phyloP scores from a whole-genome alignment of 2,797 vertebrate genomes.

The Tangara arthus region DNA sequence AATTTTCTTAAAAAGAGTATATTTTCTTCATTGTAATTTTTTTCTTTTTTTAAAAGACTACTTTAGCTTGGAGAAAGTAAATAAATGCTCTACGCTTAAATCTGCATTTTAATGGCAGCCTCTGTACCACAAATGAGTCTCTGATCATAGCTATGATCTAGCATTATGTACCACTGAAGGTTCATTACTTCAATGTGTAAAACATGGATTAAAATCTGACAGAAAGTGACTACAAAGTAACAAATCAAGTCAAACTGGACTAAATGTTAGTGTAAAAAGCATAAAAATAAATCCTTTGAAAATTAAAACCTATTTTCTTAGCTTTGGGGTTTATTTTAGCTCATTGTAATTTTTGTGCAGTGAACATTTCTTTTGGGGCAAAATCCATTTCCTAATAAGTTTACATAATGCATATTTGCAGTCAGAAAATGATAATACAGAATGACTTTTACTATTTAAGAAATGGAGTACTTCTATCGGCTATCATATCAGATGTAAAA shows the following conservation, averaged over 20 bases:
- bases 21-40: no score
- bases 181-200: slow-evolving; percentile 31
- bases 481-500: neutral
- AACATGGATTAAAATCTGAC: slow-evolving; percentile 1
- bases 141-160: neutral
- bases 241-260: neutral
- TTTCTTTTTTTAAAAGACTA: neutral
- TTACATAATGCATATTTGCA: neutral
- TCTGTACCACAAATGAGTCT: neutral
- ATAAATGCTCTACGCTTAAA: neutral
- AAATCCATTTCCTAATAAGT: slow-evolving; percentile 14
- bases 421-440: neutral
- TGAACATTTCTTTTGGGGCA: neutral
- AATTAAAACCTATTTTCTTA: neutral
- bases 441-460: neutral
- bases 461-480: neutral
- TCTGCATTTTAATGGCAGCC: neutral
- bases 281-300: slow-evolving; percentile 3
- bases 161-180: neutral
- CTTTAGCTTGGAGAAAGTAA: neutral
- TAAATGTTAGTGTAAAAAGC: neutral
- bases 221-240: neutral
- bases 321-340: slow-evolving; percentile 6
- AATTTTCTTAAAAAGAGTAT: no score
- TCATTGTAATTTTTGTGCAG: neutral